A percentile compares a stretch with the other conserved stretches of the same genome.
These are phyloP conservation scores for Colistium nudipinnis DNA, from an alignment of 2,113 vertebrate genomes.

Conservation along the genomic window DNA sequence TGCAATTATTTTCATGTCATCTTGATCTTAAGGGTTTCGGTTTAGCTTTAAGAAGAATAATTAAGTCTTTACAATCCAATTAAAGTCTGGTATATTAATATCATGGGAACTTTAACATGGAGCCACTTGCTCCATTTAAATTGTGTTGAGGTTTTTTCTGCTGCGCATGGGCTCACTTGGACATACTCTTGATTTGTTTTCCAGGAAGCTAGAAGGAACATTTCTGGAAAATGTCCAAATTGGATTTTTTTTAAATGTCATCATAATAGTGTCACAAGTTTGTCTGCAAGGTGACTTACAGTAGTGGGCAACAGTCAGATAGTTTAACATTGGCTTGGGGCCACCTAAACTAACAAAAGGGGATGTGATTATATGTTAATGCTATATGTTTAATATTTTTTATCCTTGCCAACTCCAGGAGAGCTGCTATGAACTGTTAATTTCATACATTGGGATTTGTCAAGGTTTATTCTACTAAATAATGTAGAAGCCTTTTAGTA, in stretches of 20 bases:
- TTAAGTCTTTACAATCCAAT: too few species aligned
- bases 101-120: too few species aligned
- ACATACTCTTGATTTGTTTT: too few species aligned
- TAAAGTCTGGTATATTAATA: too few species aligned
- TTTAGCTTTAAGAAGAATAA: too few species aligned
- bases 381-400: not conserved
- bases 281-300: not conserved
- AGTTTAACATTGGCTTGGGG: conserved; percentile 2
- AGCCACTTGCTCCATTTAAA: too few species aligned
- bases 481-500: not conserved
- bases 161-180: too few species aligned
- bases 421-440: not conserved
- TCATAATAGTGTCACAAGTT: not conserved
- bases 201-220: too few species aligned
- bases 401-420: not conserved
- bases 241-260: not conserved
- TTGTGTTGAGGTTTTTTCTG: too few species aligned
- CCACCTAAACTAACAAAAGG: not conserved
- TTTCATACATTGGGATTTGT: not conserved
- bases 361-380: not conserved
- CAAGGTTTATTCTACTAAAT: not conserved
- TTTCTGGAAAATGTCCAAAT: too few species aligned
- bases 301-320: conserved; percentile 1
- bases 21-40: too few species aligned
- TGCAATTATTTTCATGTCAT: too few species aligned